phyloP scores from a whole-genome alignment of 1,140 invertebrate species.

The Sarcophaga peregrina region DNA sequence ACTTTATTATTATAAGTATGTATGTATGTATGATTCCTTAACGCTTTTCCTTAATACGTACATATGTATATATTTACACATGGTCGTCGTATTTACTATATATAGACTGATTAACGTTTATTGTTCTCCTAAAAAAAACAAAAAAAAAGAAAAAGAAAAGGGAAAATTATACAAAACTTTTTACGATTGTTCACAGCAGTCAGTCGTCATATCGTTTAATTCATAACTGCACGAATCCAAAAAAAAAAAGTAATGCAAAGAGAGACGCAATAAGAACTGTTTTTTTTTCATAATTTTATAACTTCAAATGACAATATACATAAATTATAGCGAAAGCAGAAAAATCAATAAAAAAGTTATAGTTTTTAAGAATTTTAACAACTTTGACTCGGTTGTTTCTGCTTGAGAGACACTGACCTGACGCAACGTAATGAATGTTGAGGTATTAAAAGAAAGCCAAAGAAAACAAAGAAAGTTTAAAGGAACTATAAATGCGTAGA shows the following conservation, averaged over 20 bases:
- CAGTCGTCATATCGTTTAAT: constrained; percentile 15
- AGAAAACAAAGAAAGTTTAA: constrained; percentile 30
- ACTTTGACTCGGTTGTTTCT: constrained; percentile 8
- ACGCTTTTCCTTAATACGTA: no score
- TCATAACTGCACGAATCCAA: neutral
- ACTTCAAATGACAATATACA: constrained; percentile 36
- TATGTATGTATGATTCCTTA: no score
- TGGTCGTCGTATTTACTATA: neutral
- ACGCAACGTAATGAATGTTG: constrained; percentile 5
- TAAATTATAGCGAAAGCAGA: constrained; percentile 29
- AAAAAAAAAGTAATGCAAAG: no score
- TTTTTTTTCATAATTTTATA: constrained; percentile 33
- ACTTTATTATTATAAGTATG: no score
- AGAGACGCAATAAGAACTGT: no score
- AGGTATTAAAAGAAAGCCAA: neutral
- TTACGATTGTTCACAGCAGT: constrained; percentile 16
- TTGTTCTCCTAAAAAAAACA: neutral
- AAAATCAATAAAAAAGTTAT: constrained; percentile 40
- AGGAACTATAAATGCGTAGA: neutral
- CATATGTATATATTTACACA: no score
- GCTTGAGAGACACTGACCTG: constrained; percentile 36
- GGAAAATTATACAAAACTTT: constrained; percentile 4
- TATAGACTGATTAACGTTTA: constrained; percentile 26
- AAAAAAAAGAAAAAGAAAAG: neutral
- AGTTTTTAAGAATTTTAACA: constrained; percentile 4